phyloP scores from a whole-genome alignment of 2,113 vertebrate species.

The Galbula dea region DNA sequence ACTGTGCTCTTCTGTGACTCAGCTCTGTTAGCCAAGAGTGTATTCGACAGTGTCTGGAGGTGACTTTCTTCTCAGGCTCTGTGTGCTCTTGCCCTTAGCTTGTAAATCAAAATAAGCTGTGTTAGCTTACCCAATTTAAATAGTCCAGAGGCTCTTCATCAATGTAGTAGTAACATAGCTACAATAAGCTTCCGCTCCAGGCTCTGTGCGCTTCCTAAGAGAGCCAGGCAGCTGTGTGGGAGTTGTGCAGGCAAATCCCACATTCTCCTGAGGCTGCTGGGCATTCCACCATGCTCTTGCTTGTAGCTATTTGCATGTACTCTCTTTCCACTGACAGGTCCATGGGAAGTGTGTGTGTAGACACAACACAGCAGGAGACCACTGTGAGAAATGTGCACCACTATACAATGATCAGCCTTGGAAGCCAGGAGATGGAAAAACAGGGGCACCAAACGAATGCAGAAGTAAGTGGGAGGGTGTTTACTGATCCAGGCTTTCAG shows the following conservation, averaged over 20 bases:
- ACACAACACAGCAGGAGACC: slow-evolving; percentile 85
- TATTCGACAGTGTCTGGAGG: background rate
- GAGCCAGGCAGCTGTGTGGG: background rate
- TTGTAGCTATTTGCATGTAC: background rate
- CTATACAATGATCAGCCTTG: slow-evolving; percentile 85
- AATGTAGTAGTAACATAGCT: background rate
- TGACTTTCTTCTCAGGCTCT: background rate
- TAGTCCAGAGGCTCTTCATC: background rate
- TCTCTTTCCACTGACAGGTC: slow-evolving; percentile 67
- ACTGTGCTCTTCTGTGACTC: background rate
- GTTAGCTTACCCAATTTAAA: background rate
- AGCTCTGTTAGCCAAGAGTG: background rate
- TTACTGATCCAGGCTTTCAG: background rate
- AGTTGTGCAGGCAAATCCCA: background rate
- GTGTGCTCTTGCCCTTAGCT: background rate
- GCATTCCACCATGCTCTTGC: background rate
- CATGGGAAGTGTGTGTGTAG: slow-evolving; percentile 80
- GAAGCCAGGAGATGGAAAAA: slow-evolving; percentile 86
- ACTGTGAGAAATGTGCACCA: slow-evolving; percentile 83
- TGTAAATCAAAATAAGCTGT: background rate
- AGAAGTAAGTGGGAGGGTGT: slow-evolving; percentile 75
- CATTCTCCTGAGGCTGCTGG: background rate
- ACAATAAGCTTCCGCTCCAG: background rate
- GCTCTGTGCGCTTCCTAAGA: background rate
- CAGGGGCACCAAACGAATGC: slow-evolving; percentile 82